phyloP scores from a whole-genome alignment of 1,140 invertebrate species.

The Druon quercuslanigerum region DNA sequence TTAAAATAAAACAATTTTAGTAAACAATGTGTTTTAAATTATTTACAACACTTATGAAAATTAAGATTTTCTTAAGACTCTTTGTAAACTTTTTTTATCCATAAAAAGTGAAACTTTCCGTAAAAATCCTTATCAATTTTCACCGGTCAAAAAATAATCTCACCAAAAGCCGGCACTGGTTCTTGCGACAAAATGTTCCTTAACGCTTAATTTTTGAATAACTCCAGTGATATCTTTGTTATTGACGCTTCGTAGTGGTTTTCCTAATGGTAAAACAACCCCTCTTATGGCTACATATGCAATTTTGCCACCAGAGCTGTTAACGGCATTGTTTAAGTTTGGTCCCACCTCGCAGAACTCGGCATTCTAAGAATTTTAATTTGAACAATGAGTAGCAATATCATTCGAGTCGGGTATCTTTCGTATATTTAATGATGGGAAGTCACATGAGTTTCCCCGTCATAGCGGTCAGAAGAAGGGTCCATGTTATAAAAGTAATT shows the following conservation, averaged over 20 bases:
- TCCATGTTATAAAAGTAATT: too few species aligned
- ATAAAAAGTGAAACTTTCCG: too few species aligned
- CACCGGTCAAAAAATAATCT: not conserved
- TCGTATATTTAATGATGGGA: not conserved
- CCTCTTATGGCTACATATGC: constrained; percentile 84
- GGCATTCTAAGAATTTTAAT: constrained; percentile 74
- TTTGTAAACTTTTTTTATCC: too few species aligned
- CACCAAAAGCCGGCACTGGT: constrained; percentile 86
- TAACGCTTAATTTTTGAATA: constrained; percentile 82
- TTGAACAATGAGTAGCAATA: constrained; percentile 33
- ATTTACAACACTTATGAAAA: too few species aligned
- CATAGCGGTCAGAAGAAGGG: too few species aligned
- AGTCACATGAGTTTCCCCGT: too few species aligned
- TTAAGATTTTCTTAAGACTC: too few species aligned
- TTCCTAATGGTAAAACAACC: constrained; percentile 82
- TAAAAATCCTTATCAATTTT: too few species aligned
- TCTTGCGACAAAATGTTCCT: constrained; percentile 86
- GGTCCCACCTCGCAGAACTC: constrained; percentile 81
- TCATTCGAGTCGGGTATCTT: not conserved
- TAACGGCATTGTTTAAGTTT: constrained; percentile 78
- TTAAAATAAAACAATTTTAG: too few species aligned
- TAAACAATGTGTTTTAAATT: not conserved
- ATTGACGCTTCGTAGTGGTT: constrained; percentile 82
- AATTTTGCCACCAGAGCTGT: constrained; percentile 79
- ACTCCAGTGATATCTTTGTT: constrained; percentile 83